Percentiles rank a stretch among this genome's conserved stretches.
These are phyloP conservation scores for Tyrannus savana DNA, from an alignment of 2,113 vertebrate genomes.

Conservation along the genomic window DNA sequence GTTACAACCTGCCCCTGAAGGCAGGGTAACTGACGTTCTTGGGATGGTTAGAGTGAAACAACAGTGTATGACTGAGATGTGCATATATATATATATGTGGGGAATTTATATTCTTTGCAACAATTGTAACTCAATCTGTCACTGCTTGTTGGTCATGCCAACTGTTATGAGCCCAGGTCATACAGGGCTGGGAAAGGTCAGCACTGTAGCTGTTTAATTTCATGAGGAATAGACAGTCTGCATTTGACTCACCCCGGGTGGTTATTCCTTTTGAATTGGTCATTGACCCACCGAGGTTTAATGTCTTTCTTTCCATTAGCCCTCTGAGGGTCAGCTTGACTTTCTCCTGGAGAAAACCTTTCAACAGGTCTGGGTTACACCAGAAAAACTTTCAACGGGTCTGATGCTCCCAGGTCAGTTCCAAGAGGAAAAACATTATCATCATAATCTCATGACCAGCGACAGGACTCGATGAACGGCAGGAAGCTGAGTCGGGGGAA, in stretches of 20 bases:
- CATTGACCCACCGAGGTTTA: not conserved
- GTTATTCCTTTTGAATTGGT: not conserved
- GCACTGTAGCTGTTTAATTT: not conserved
- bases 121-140: not conserved
- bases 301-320: not conserved
- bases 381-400: not conserved
- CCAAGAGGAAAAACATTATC: not conserved
- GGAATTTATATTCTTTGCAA: not conserved
- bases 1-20: fast-evolving
- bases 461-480: not conserved
- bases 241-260: fast-evolving
- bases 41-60: not conserved
- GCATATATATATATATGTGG: not conserved
- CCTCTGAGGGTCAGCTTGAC: not conserved
- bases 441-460: not conserved
- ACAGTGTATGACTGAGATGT: not conserved
- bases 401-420: not conserved
- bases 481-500: not conserved
- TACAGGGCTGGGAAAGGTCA: fast-evolving
- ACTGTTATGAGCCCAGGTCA: not conserved
- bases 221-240: not conserved
- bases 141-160: not conserved
- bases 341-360: not conserved
- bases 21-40: not conserved
- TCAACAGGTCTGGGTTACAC: not conserved